Percentiles rank a stretch among this genome's conserved stretches.
These are phyloP conservation scores for Fringilla coelebs DNA, from an alignment of 2,797 vertebrate species.

Conservation along the genomic window DNA sequence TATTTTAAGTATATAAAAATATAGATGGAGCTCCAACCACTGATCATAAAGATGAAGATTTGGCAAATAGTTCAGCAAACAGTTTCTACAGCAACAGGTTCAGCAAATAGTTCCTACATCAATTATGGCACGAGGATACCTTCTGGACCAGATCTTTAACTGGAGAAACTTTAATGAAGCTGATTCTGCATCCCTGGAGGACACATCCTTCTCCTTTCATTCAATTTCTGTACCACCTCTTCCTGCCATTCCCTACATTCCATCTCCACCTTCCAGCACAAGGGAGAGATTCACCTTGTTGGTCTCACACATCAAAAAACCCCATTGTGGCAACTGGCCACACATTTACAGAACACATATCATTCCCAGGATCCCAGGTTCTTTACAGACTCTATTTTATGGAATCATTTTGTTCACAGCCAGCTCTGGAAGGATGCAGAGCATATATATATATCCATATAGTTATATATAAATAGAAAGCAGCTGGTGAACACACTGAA, in stretches of 20 bases:
- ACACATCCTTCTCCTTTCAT: neutral
- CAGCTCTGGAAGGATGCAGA: neutral
- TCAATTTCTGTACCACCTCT: neutral
- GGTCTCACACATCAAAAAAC: neutral
- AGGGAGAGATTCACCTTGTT: neutral
- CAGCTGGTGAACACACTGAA: neutral
- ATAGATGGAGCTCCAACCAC: neutral
- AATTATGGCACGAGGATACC: neutral
- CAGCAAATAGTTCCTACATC: neutral
- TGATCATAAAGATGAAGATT: neutral
- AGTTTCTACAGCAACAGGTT: neutral
- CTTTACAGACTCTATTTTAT: neutral
- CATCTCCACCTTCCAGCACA: neutral
- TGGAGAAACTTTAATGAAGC: neutral
- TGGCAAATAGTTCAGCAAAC: neutral
- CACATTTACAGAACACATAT: rapidly evolving
- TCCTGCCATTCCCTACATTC: neutral
- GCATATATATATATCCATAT: neutral
- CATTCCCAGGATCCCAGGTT: neutral
- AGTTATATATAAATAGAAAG: neutral
- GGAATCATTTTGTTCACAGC: neutral
- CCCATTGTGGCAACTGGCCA: neutral
- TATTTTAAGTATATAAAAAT: neutral
- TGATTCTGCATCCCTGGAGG: neutral
- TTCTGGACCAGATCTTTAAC: neutral